phyloP scores from a whole-genome alignment of 2,888 invertebrate genomes.

The Gerris lacustris region DNA sequence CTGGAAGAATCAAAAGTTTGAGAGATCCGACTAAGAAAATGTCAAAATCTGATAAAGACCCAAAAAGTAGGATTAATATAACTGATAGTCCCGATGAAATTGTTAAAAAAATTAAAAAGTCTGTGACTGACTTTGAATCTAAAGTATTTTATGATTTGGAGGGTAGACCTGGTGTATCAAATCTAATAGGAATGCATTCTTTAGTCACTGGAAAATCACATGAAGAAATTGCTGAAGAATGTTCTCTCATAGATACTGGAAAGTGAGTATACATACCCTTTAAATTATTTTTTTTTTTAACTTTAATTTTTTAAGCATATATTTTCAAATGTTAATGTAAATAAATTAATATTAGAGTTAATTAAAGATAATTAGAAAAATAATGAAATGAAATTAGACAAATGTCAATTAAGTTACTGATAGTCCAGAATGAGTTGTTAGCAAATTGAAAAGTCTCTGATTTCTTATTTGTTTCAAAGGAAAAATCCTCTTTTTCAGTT shows the following conservation, averaged over 20 bases:
- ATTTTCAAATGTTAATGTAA: too few species aligned
- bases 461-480: too few species aligned
- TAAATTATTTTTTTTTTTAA: too few species aligned
- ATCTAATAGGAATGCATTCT: conserved; percentile 74
- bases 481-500: too few species aligned
- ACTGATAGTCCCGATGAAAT: conserved; percentile 61
- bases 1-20: conserved; percentile 56
- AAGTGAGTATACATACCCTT: conserved; percentile 41
- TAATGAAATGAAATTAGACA: too few species aligned
- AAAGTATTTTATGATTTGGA: conserved; percentile 69
- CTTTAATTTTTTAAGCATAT: not conserved
- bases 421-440: too few species aligned
- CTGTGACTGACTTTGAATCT: conserved; percentile 80
- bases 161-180: conserved; percentile 73
- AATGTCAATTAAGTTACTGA: too few species aligned
- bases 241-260: conserved; percentile 55
- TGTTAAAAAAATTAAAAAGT: conserved; percentile 63
- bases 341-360: too few species aligned
- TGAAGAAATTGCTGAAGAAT: conserved; percentile 57
- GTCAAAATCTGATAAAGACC: conserved; percentile 87
- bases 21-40: conserved; percentile 84
- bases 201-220: conserved; percentile 52
- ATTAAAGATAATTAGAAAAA: too few species aligned
- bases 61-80: conserved; percentile 65
- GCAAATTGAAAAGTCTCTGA: too few species aligned